Conservation (phyloP, 2,113 vertebrate genomes). For the Sylvia atricapilla region DNA sequence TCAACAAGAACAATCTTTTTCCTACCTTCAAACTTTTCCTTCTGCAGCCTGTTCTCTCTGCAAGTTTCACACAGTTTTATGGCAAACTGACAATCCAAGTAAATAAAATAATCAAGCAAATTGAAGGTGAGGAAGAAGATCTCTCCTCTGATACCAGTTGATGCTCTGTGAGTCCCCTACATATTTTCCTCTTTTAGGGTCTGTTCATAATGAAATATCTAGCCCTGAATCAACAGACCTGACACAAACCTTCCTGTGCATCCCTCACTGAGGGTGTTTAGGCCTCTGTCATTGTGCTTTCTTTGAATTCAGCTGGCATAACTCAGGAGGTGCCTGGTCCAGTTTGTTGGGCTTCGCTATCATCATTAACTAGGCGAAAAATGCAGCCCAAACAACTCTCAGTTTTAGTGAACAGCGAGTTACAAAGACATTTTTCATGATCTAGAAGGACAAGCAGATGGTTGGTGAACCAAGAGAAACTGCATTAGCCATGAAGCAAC, state of each 20-base stretch:
- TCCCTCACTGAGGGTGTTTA: no score
- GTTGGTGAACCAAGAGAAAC: background rate
- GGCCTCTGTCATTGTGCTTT: background rate
- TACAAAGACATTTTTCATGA: background rate
- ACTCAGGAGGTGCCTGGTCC: background rate
- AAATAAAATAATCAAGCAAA: background rate
- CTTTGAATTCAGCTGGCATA: background rate
- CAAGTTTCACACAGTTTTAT: background rate
- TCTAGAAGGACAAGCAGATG: background rate
- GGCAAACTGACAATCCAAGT: background rate
- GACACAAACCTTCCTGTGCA: background rate
- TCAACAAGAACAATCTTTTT: background rate
- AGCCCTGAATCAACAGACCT: background rate
- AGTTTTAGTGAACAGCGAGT: background rate
- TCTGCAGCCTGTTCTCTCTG: background rate
- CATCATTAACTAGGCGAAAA: background rate
- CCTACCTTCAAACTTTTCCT: background rate
- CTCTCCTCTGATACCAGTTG: background rate
- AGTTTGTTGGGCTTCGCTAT: background rate
- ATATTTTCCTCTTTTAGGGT: background rate
- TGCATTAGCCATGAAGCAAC: background rate
- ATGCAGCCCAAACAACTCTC: background rate
- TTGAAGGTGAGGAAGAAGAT: background rate
- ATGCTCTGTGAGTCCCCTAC: background rate
- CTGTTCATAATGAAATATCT: background rate